Percentiles rank a stretch among this genome's conserved stretches.
phyloP scores from a whole-genome alignment of 2,888 invertebrate genomes.

The Scaptodrosophila latifasciaeformis region DNA sequence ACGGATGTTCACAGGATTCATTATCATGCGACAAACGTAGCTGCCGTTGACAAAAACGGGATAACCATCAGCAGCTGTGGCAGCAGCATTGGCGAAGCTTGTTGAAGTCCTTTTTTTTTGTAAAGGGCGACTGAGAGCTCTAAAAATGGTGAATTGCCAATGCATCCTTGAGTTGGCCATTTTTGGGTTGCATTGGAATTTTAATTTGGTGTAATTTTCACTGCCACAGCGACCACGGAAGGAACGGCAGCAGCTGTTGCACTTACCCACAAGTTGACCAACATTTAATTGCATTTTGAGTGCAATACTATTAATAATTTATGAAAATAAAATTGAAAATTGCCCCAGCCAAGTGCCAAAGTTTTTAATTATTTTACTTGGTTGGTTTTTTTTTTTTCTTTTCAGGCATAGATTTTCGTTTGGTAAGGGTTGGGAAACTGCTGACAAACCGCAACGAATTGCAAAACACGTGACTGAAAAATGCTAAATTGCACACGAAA shows the following conservation, averaged over 20 bases:
- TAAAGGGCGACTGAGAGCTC: slow-evolving; percentile 16
- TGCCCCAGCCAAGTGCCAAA: slow-evolving; percentile 18
- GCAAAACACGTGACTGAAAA: slow-evolving; percentile 43
- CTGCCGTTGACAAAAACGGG: slow-evolving; percentile 10
- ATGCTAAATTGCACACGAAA: slow-evolving; percentile 35
- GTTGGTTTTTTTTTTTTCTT: slow-evolving; percentile 48
- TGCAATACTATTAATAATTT: slow-evolving; percentile 60
- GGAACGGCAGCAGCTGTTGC: slow-evolving; percentile 13
- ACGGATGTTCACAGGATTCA: slow-evolving; percentile 45
- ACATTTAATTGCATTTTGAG: slow-evolving; percentile 68
- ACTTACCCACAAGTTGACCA: slow-evolving; percentile 58
- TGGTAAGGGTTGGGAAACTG: slow-evolving; percentile 29
- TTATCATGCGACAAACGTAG: slow-evolving; percentile 32
- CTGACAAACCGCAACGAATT: slow-evolving; percentile 57
- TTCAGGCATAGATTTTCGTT: slow-evolving; percentile 1
- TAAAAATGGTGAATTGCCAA: neutral
- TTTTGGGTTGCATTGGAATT: slow-evolving; percentile 49
- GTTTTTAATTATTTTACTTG: slow-evolving; percentile 56
- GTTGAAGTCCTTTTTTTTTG: slow-evolving; percentile 18
- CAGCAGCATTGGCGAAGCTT: slow-evolving; percentile 26
- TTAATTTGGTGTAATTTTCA: slow-evolving; percentile 56
- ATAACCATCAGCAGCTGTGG: slow-evolving; percentile 6
- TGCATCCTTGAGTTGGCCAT: slow-evolving; percentile 9
- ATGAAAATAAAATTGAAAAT: slow-evolving; percentile 29
- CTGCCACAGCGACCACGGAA: slow-evolving; percentile 43